These are phyloP conservation scores for Drosophila nigromelanica DNA, from an alignment of 1,140 invertebrate genomes.

Conservation along the genomic window DNA sequence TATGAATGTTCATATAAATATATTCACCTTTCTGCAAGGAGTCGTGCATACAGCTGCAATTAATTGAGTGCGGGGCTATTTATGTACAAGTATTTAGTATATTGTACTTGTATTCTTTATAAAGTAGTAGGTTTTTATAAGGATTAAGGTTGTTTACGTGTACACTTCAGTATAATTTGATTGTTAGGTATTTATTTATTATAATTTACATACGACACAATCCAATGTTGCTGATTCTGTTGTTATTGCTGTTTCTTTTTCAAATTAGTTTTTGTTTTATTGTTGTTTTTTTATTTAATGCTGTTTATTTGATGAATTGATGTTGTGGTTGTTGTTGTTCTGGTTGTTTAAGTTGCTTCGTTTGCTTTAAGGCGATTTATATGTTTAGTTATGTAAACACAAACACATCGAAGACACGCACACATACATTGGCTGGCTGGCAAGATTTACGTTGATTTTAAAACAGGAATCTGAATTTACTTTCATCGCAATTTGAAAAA, in stretches of 20 bases:
- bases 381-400: slow-evolving; percentile 24
- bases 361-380: slow-evolving; percentile 17
- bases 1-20: slow-evolving; percentile 42
- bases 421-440: slow-evolving; percentile 15
- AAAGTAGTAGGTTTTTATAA: slow-evolving; percentile 17
- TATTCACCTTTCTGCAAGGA: slow-evolving; percentile 81
- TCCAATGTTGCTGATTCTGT: slow-evolving; percentile 47
- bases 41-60: slow-evolving; percentile 81
- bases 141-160: slow-evolving; percentile 24
- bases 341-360: slow-evolving; percentile 17
- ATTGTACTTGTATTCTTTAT: slow-evolving; percentile 32
- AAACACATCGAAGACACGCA: slow-evolving; percentile 21
- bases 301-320: slow-evolving; percentile 28
- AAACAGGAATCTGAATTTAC: not conserved
- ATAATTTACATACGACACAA: slow-evolving; percentile 44
- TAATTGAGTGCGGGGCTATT: slow-evolving; percentile 71
- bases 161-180: slow-evolving; percentile 33
- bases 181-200: slow-evolving; percentile 45
- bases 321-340: slow-evolving; percentile 28
- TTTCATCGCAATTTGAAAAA: not conserved
- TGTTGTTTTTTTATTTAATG: slow-evolving; percentile 18
- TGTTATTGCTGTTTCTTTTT: slow-evolving; percentile 32
- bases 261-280: slow-evolving; percentile 2
- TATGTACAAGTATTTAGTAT: slow-evolving; percentile 49
- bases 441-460: not conserved